These are phyloP conservation scores for Nymphalis urticae DNA, from an alignment of 2,888 invertebrate genomes.

Conservation along the genomic window DNA sequence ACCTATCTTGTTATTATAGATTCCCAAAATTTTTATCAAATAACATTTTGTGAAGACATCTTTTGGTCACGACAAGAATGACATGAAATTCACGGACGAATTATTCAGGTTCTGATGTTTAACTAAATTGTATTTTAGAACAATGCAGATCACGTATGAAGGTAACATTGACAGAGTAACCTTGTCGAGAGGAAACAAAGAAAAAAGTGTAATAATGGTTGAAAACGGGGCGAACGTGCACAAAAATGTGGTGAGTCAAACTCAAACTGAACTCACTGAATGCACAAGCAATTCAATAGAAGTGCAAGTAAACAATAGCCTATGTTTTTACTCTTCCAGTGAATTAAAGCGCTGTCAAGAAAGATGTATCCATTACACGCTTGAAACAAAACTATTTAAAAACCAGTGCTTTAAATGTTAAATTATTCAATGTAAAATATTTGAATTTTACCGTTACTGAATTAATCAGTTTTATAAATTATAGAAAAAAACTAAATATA, in stretches of 20 bases:
- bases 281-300: slow-evolving; percentile 15
- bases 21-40: too few species aligned
- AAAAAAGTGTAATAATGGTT: slow-evolving; percentile 9
- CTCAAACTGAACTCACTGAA: slow-evolving; percentile 6
- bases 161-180: slow-evolving; percentile 1
- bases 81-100: neutral
- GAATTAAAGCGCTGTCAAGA: slow-evolving; percentile 13
- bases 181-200: neutral
- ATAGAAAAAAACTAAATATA: too few species aligned
- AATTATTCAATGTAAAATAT: too few species aligned
- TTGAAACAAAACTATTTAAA: neutral
- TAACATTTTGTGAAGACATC: too few species aligned
- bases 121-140: neutral
- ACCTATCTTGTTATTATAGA: too few species aligned
- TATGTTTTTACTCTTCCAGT: slow-evolving; percentile 12
- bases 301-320: slow-evolving; percentile 19
- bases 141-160: slow-evolving; percentile 2
- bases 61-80: too few species aligned
- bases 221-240: slow-evolving; percentile 3
- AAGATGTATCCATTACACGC: slow-evolving; percentile 12
- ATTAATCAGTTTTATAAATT: too few species aligned
- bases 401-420: too few species aligned
- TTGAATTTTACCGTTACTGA: too few species aligned
- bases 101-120: neutral
- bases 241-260: slow-evolving; percentile 10